These are phyloP conservation scores for Hesperophylax magnus DNA, from an alignment of 1,140 invertebrate species.

Conservation along the genomic window DNA sequence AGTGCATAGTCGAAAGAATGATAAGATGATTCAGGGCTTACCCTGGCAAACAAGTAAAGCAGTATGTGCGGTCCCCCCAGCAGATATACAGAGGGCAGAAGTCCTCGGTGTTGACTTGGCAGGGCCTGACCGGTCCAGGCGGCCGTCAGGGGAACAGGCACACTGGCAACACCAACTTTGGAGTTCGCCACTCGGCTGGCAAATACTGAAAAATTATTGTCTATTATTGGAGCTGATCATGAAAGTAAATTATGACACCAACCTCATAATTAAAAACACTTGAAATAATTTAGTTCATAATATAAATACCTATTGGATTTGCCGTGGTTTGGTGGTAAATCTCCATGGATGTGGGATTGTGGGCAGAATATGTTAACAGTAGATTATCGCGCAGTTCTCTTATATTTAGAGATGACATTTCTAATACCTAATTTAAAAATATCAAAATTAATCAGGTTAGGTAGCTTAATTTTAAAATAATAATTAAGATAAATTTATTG, in stretches of 20 bases:
- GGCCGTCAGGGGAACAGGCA: slow-evolving; percentile 59
- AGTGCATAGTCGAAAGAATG: too few relatives aligned
- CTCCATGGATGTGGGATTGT: slow-evolving; percentile 71
- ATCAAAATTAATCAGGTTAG: neutral
- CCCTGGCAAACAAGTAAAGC: slow-evolving; percentile 75
- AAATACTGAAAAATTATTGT: slow-evolving; percentile 33
- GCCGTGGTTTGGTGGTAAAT: slow-evolving; percentile 74
- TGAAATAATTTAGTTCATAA: neutral
- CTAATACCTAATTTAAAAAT: neutral
- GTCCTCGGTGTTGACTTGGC: slow-evolving; percentile 66
- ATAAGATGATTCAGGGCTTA: slow-evolving; percentile 56
- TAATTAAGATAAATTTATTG: neutral
- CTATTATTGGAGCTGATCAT: neutral
- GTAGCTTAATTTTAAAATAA: too few relatives aligned
- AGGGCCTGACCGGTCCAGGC: slow-evolving; percentile 63
- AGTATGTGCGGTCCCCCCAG: slow-evolving; percentile 75
- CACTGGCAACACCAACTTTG: neutral
- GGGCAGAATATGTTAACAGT: slow-evolving; percentile 73
- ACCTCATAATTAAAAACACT: neutral
- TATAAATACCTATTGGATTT: slow-evolving; percentile 67
- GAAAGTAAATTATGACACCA: too few relatives aligned
- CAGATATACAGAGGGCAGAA: slow-evolving; percentile 70
- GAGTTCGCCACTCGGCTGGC: slow-evolving; percentile 6
- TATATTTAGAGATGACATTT: slow-evolving; percentile 61
- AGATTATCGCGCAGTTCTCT: slow-evolving; percentile 74